Percentiles rank a stretch among this genome's conserved stretches.
Evolutionary conservation across 2,113 vertebrate species (phyloP).

Genomic region (Glareola pratincola): DNA sequence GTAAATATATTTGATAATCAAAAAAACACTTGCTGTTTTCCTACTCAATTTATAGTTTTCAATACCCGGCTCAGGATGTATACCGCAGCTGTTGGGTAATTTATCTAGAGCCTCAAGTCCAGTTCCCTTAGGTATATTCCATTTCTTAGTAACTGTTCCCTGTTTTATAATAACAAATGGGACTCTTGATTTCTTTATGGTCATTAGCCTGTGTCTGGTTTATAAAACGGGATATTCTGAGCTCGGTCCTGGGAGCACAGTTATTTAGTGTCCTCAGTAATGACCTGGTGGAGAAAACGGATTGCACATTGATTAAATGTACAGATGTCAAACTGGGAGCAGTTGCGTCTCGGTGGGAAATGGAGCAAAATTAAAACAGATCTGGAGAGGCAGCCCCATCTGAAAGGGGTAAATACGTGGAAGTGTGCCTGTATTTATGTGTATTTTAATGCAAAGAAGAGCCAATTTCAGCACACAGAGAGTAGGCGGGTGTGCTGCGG

Average conservation of each 20-base stretch:
- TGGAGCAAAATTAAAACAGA: background rate
- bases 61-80: background rate
- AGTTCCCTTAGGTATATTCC: background rate
- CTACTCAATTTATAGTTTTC: background rate
- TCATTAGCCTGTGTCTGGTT: background rate
- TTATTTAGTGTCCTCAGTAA: background rate
- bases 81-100: background rate
- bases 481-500: background rate
- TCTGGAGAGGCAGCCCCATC: background rate
- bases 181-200: background rate
- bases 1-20: background rate
- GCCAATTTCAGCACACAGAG: fast-evolving
- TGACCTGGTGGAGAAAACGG: background rate
- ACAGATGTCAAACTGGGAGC: background rate
- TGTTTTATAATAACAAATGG: background rate
- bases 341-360: background rate
- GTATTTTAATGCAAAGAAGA: background rate
- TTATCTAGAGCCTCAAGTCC: background rate
- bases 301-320: background rate
- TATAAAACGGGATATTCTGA: background rate
- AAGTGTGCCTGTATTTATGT: fast-evolving
- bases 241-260: background rate
- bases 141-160: background rate
- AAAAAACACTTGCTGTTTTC: background rate
- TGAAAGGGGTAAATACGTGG: background rate